phyloP scores from a whole-genome alignment of 2,888 invertebrate species.

The Trichogramma evanescens region DNA sequence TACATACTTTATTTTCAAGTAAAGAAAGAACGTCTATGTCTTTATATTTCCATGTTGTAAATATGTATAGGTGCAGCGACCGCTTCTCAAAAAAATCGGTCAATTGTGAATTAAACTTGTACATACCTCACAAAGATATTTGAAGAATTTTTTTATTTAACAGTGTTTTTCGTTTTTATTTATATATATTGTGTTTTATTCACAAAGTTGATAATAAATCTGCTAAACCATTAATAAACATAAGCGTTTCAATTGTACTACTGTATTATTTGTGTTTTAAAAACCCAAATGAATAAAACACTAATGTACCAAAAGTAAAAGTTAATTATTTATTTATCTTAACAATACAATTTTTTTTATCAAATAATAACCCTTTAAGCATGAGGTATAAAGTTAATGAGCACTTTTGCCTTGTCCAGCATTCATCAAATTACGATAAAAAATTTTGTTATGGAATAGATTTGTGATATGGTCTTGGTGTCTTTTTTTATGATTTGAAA shows the following conservation, averaged over 20 bases:
- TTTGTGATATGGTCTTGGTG: too few species aligned
- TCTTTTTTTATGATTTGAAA: too few species aligned
- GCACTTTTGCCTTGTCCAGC: slow-evolving; percentile 13
- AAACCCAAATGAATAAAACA: slow-evolving; percentile 17
- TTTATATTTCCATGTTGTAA: slow-evolving; percentile 20
- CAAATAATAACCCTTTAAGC: not conserved
- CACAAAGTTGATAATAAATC: slow-evolving; percentile 20
- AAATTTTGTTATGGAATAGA: too few species aligned
- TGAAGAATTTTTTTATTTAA: slow-evolving; percentile 19
- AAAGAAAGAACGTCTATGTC: slow-evolving; percentile 8
- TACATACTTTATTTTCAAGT: slow-evolving; percentile 18
- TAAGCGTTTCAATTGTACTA: slow-evolving; percentile 16
- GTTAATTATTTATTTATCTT: slow-evolving; percentile 5
- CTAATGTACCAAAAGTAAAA: slow-evolving; percentile 22
- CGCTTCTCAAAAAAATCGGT: slow-evolving; percentile 12
- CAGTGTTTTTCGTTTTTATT: slow-evolving; percentile 19
- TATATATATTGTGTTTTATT: slow-evolving; percentile 21
- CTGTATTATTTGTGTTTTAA: slow-evolving; percentile 20
- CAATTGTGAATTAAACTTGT: slow-evolving; percentile 21
- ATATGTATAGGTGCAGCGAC: slow-evolving; percentile 22
- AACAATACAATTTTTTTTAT: slow-evolving; percentile 6
- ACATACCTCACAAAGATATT: slow-evolving; percentile 21
- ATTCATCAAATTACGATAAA: slow-evolving; percentile 1
- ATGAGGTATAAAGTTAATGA: not conserved
- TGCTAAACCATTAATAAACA: slow-evolving; percentile 14